These are phyloP conservation scores for Glyphotaelius pellucidus DNA, from an alignment of 2,888 invertebrate genomes.

Conservation along the genomic window DNA sequence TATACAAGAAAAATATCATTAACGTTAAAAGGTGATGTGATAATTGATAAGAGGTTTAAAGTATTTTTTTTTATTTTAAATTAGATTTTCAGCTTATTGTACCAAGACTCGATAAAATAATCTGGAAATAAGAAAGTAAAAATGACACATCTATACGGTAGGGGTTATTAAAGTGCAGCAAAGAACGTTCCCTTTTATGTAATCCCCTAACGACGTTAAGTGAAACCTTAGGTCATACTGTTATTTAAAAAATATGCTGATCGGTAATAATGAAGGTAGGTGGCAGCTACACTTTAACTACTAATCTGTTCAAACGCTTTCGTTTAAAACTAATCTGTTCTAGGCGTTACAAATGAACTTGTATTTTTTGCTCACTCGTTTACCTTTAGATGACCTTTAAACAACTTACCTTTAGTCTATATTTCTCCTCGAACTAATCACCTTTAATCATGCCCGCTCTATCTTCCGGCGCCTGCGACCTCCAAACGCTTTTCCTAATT, in stretches of 20 bases:
- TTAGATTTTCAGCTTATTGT: no score
- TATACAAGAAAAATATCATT: no score
- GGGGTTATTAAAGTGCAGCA: not conserved
- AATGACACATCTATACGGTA: not conserved
- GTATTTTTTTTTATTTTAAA: no score
- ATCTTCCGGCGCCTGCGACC: not conserved
- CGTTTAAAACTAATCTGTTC: no score
- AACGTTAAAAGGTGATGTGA: no score
- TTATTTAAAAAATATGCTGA: not conserved
- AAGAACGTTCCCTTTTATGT: not conserved
- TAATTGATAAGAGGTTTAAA: no score
- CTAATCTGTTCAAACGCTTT: no score
- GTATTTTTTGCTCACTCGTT: not conserved
- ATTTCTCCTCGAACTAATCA: not conserved
- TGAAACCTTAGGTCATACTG: not conserved
- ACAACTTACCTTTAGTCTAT: not conserved
- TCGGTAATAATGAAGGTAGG: no score
- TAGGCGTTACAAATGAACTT: not conserved
- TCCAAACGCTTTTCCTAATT: not conserved
- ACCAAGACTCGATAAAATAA: no score
- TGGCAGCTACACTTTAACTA: no score
- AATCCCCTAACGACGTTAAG: slow-evolving; percentile 15
- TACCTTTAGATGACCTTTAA: not conserved
- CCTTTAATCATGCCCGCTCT: not conserved
- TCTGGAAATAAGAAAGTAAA: not conserved